These are phyloP conservation scores for Epistrophella euchroma DNA, from an alignment of 2,888 invertebrate species.

Conservation along the genomic window DNA sequence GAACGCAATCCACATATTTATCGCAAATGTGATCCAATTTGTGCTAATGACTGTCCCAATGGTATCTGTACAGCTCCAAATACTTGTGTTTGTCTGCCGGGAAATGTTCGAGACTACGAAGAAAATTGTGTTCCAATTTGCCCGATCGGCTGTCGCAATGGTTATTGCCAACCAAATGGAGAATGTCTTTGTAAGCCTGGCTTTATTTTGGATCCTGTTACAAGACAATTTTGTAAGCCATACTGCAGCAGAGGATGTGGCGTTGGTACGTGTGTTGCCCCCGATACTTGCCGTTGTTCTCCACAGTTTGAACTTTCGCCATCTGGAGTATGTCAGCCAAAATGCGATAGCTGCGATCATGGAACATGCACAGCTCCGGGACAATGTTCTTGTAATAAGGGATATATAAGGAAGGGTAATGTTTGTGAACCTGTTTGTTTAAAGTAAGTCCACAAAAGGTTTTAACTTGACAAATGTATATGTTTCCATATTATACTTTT, in stretches of 20 bases:
- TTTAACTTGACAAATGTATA: not conserved
- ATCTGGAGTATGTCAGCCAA: constrained; percentile 81
- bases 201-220: constrained; percentile 80
- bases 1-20: constrained; percentile 86
- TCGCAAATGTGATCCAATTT: constrained; percentile 84
- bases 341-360: constrained; percentile 83
- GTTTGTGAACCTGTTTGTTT: constrained; percentile 82
- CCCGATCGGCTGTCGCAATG: constrained; percentile 88
- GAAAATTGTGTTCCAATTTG: constrained; percentile 87
- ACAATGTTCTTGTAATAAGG: constrained; percentile 86
- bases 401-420: constrained; percentile 84
- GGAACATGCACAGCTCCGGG: constrained; percentile 87
- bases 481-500: not conserved
- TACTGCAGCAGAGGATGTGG: constrained; percentile 81
- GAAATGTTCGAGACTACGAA: constrained; percentile 81
- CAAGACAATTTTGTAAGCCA: constrained; percentile 80
- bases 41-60: constrained; percentile 84
- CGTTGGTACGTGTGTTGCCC: constrained; percentile 79
- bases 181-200: constrained; percentile 81
- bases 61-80: constrained; percentile 85
- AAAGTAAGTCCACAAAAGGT: constrained; percentile 77
- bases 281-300: constrained; percentile 80
- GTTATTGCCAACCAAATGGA: constrained; percentile 80
- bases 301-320: constrained; percentile 79
- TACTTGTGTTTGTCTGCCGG: constrained; percentile 84